Evolutionary conservation across 2,113 vertebrate genomes (phyloP), one percentile per base, ranked within the genome.

Genomic region (Osmerus mordax): DNA sequence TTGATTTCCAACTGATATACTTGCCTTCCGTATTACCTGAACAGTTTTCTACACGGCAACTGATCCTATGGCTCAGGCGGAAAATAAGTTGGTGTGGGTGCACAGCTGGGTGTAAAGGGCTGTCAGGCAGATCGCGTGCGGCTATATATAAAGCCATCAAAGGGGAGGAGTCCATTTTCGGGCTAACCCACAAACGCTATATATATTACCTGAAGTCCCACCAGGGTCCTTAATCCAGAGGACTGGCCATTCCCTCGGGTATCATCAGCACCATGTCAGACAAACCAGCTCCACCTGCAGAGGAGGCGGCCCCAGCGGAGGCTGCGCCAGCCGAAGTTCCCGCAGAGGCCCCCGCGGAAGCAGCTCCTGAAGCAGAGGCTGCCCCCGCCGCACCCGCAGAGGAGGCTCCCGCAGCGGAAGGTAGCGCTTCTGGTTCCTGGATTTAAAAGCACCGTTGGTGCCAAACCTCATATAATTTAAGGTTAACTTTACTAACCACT

Each of bases 141-240:
- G 41, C 71, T 66, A 69, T 77, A 79, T 77, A 76, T 84, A 73
- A 70, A 81, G 59, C 70, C 25, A 65, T 62, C 36, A 29, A 52
- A 77, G 80, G 86, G 89, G 90, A 78, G 89, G 89, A 87, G 88
- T 81, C 47, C 71, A 6, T 32, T 53, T 41, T 32, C 15, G 55
- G 71, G 53, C 68, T 36, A 32, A 54, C 55, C 65, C 68, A 52
- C 54, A 68, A 11, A 7, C 60, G 1, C 21, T 0, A 67, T 76
- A 81, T 87, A 91, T 87, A 90, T 88, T 87, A 81, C 13, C 13
- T 64, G n/a, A 62, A 32, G 23, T 71, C 56, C 66, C 58, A 41
- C 23, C 25, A 14, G 54, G 11, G 21, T 29, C 15, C 21, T 56
- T 58, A 36, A 81, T 81, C 78, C 76, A 72, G 63, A 84, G 68